Conservation (phyloP, 2,797 vertebrate genomes). For the Artibeus lituratus region DNA sequence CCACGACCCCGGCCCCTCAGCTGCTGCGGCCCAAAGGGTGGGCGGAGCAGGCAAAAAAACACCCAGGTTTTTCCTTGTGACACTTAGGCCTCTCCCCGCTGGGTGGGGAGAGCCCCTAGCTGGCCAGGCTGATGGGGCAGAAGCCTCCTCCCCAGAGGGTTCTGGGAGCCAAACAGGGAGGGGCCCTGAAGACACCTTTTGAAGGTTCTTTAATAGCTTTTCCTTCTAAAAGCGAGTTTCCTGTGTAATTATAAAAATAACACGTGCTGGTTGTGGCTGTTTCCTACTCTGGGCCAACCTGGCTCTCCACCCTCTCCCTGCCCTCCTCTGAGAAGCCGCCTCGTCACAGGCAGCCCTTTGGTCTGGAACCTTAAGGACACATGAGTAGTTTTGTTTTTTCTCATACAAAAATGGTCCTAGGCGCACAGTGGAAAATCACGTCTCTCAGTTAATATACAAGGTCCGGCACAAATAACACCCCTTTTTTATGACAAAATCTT, state of each 20-base stretch:
- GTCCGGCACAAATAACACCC: too few relatives aligned
- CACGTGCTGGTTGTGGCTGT: neutral
- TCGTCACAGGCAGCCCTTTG: accelerated
- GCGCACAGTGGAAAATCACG: neutral
- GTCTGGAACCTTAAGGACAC: neutral
- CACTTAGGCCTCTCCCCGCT: accelerated
- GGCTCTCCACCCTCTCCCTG: neutral
- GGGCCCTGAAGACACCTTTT: neutral
- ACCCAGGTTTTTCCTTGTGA: too few relatives aligned
- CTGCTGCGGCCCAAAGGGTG: neutral
- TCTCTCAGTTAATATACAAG: neutral
- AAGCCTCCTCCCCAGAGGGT: neutral
- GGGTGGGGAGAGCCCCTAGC: neutral
- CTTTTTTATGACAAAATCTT: too few relatives aligned
- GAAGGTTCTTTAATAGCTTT: neutral
- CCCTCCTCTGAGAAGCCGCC: neutral
- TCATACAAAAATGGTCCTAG: neutral
- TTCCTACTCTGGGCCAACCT: neutral
- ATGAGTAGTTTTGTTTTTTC: neutral
- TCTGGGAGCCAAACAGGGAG: neutral
- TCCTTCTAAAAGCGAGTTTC: neutral
- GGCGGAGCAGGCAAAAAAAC: neutral
- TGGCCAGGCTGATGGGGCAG: neutral
- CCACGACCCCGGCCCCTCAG: accelerated
- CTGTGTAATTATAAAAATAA: neutral